Percentiles rank a stretch among this genome's conserved stretches.
Conservation (phyloP, 2,797 vertebrate genomes). For the Hydrophis major region DNA sequence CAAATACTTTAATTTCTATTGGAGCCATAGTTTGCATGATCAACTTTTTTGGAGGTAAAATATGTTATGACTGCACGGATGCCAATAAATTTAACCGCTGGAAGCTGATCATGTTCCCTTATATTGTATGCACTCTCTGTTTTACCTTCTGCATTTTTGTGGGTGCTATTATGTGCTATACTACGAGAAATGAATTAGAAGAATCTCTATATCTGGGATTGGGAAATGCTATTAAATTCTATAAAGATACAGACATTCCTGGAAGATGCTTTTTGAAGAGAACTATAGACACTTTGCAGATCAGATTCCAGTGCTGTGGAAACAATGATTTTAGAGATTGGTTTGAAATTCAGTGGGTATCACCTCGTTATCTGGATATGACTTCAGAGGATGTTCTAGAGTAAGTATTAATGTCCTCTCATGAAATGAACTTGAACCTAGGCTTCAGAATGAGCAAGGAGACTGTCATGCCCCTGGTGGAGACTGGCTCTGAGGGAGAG, state of each 20-base stretch:
- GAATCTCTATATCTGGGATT: slow-evolving; percentile 82
- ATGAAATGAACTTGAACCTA: not conserved
- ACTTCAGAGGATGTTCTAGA: slow-evolving; percentile 81
- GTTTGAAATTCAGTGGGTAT: slow-evolving; percentile 93
- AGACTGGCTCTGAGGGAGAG: too few relatives aligned
- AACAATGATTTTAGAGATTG: slow-evolving; percentile 87
- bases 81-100: slow-evolving; percentile 85
- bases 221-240: slow-evolving; percentile 81
- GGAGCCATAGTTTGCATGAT: slow-evolving; percentile 85
- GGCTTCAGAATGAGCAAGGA: not conserved
- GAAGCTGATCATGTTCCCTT: slow-evolving; percentile 89
- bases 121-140: slow-evolving; percentile 87
- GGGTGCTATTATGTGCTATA: slow-evolving; percentile 90
- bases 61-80: slow-evolving; percentile 91
- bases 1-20: slow-evolving; percentile 86
- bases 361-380: slow-evolving; percentile 86
- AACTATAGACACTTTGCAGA: slow-evolving; percentile 86
- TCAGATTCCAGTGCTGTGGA: slow-evolving; percentile 88
- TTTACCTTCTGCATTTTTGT: slow-evolving; percentile 87
- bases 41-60: slow-evolving; percentile 91
- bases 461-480: too few relatives aligned
- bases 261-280: slow-evolving; percentile 88
- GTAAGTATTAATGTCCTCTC: slow-evolving; percentile 75
- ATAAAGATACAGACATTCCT: slow-evolving; percentile 90
- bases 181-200: slow-evolving; percentile 83